phyloP scores from a whole-genome alignment of 1,140 invertebrate genomes.

The Drosophila hydei region DNA sequence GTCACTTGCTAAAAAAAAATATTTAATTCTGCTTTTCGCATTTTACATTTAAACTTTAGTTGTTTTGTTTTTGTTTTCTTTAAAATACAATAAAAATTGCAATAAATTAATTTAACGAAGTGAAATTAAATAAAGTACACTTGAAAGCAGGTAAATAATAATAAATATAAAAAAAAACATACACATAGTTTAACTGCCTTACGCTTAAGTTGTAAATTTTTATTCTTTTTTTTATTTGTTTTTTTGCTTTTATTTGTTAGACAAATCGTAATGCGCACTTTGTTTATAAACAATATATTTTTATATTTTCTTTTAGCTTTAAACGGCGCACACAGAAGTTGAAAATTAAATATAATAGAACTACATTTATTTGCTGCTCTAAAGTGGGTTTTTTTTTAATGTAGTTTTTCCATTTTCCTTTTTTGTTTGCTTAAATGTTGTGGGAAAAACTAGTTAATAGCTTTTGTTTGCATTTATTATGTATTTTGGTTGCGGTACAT shows the following conservation, averaged over 20 bases:
- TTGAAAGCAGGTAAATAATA: slow-evolving; percentile 26
- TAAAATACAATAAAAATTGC: slow-evolving; percentile 51
- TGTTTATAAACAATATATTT: slow-evolving; percentile 38
- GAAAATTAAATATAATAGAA: slow-evolving; percentile 34
- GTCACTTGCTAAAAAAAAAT: slow-evolving; percentile 33
- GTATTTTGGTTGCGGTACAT: slow-evolving; percentile 47
- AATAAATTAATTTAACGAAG: slow-evolving; percentile 73
- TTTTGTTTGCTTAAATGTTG: slow-evolving; percentile 8
- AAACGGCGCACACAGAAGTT: slow-evolving; percentile 15
- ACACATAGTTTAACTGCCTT: slow-evolving; percentile 66
- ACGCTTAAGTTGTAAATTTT: slow-evolving; percentile 52
- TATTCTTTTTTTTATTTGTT: slow-evolving; percentile 18
- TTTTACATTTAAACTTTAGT: slow-evolving; percentile 32
- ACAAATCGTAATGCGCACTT: slow-evolving; percentile 54
- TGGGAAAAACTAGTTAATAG: slow-evolving; percentile 29
- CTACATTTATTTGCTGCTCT: slow-evolving; percentile 31
- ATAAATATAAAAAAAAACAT: slow-evolving; percentile 48
- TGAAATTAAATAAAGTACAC: slow-evolving; percentile 46
- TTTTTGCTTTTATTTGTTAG: slow-evolving; percentile 39
- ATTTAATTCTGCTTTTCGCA: slow-evolving; percentile 29
- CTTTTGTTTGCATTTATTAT: slow-evolving; percentile 34
- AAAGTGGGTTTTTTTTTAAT: slow-evolving; percentile 10
- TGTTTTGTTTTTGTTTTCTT: slow-evolving; percentile 35
- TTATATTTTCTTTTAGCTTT: slow-evolving; percentile 9
- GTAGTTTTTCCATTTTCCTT: slow-evolving; percentile 22